Evolutionary conservation across 2,888 invertebrate species (phyloP), one percentile per base, ranked within the genome.

Genomic region (Diaprepes abbreviatus): DNA sequence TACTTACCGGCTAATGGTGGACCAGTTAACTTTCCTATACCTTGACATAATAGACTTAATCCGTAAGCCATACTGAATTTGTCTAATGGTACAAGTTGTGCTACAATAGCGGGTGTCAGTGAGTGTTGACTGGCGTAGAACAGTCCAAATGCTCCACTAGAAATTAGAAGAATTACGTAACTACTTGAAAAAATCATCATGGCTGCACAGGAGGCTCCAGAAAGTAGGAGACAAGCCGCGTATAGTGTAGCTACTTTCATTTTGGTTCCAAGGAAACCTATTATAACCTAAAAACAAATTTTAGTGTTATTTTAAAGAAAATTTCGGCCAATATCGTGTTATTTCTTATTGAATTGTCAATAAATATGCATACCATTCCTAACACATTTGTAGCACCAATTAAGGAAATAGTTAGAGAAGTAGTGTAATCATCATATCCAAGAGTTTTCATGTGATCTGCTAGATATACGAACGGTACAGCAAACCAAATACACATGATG

Each of bases 61-160:
- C 97, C 97, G 83, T 97, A 97, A 17, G 96, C 96, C 69, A 92
- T 91, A 6, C 96, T 95, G 82, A 98, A 96, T 74, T 93, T 90
- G 81, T 96, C 95, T 81, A 97, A 84, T 5, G 95, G 94, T 33
- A 96, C 92, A 77, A 96, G 85, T 79, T 94, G 92, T 48, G 96
- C 95, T 74, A 96, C 85, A 76, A 97, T 91, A 79, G 94, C 93
- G 0, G 96, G 95, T 0, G 96, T 95, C 75, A 96, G 92, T 0
- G 95, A 93, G 83, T 95, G 97, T 71, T 92, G 94, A 74, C 95
- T 96, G 52, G 95, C 95, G 81, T 97, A 95, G 75, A 94, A 93
- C 73, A 96, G 88, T 6, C 97, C 97, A 84, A 95, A 97, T 0
- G 57, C 35, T 2, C 60, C 71, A n/a, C 68, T 83, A 10, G 80